These are phyloP conservation scores for Cephus sareptanus DNA, from an alignment of 2,888 invertebrate genomes.

Conservation along the genomic window DNA sequence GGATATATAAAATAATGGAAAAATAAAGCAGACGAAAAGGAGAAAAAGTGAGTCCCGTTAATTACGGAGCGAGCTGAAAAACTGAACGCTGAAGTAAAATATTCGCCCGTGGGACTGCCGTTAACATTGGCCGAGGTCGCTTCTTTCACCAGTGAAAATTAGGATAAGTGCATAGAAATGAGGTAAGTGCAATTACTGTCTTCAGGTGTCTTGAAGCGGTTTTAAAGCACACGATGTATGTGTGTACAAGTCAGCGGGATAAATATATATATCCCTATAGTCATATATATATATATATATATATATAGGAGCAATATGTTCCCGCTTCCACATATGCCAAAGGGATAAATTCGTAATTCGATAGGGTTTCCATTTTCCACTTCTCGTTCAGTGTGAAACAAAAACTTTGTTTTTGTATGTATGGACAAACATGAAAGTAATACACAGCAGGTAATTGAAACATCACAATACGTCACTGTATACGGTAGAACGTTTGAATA, in stretches of 20 bases:
- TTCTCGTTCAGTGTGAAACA: neutral
- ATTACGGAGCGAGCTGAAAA: neutral
- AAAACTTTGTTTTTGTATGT: neutral
- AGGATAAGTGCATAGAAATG: slow-evolving; percentile 7
- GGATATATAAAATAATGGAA: neutral
- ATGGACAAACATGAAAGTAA: neutral
- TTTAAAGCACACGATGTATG: neutral
- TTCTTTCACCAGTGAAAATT: neutral
- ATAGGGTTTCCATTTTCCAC: neutral
- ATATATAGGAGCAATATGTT: neutral
- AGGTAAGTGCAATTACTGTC: slow-evolving; percentile 7
- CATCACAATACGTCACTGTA: neutral
- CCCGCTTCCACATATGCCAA: neutral
- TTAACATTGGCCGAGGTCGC: neutral
- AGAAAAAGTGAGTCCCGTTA: neutral
- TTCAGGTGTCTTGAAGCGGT: neutral
- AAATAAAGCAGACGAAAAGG: neutral
- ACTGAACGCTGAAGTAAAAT: neutral
- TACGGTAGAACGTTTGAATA: neutral
- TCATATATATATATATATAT: neutral
- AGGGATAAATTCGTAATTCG: neutral
- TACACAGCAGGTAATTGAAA: neutral
- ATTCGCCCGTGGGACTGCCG: neutral
- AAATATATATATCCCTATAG: neutral
- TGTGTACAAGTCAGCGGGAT: neutral